Conservation (phyloP, 2,113 vertebrate species). For the Microtus ochrogaster region DNA sequence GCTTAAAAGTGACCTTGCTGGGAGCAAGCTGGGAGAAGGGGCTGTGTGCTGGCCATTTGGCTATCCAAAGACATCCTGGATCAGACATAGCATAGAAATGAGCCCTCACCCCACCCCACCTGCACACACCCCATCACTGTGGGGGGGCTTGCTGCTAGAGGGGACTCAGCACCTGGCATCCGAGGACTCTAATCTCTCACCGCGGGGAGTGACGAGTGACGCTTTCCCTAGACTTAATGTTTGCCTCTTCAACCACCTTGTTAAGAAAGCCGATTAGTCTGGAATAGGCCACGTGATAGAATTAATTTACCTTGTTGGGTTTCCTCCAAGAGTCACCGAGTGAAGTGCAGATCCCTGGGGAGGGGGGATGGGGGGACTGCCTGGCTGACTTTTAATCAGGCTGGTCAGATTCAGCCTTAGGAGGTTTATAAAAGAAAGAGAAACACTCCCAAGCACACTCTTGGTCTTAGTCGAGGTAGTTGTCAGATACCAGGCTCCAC, state of each 20-base stretch:
- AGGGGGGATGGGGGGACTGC: background rate
- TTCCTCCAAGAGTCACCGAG: background rate
- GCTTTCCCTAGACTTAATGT: slow-evolving; percentile 17
- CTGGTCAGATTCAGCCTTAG: background rate
- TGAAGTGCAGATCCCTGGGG: slow-evolving; percentile 33
- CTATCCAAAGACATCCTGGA: background rate
- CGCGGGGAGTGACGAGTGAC: background rate
- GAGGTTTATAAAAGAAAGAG: slow-evolving; percentile 3
- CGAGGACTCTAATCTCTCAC: slow-evolving; percentile 6
- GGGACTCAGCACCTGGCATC: background rate
- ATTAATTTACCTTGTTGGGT: slow-evolving; percentile 56
- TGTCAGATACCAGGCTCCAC: background rate
- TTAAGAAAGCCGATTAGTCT: slow-evolving; percentile 71
- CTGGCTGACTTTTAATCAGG: slow-evolving; percentile 50
- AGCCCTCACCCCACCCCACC: background rate
- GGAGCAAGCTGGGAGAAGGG: background rate
- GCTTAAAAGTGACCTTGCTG: background rate
- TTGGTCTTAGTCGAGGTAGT: background rate
- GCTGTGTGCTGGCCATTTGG: too few species aligned
- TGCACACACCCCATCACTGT: background rate
- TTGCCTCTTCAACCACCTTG: slow-evolving; percentile 10
- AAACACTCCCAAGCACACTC: background rate
- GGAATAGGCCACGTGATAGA: background rate
- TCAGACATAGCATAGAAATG: accelerated
- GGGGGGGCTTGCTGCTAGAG: too few species aligned